Evolutionary conservation across 2,113 vertebrate species (phyloP), one percentile per base, ranked within the genome.

Genomic region (Periophthalmodon schlosseri): DNA sequence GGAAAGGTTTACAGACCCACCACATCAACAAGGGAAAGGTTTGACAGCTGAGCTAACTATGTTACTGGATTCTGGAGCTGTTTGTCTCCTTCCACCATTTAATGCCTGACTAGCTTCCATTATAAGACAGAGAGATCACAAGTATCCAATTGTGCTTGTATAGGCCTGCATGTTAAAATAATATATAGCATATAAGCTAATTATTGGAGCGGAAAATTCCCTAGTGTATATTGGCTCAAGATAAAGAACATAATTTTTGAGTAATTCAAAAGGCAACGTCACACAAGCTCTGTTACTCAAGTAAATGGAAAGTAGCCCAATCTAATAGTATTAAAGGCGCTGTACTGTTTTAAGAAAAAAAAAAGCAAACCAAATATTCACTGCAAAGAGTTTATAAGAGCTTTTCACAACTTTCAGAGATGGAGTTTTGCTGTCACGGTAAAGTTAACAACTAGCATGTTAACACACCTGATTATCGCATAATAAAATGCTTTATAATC

Each of bases 41-140:
- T 34, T 63, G 60, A 63, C 34, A 36, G 61, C 13, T 7, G 4
- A 13, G 23, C 57, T 44, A 44, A 60, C 10, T 34, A 65, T 36
- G 34, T 61, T 18, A 39, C 18, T 36, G 4, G 18, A 65, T 65
- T 33, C 24, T 61, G 24, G 8, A 61, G 58, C 28, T 63, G 60
- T 56, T 56, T 18, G 52, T 56, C 52, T 56, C n/a, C 20, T 56
- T 21, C 20, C 18, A 44, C 60, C 34, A 65, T 65, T 65, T 65
- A 39, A 65, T n/a, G 63, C 63, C 63, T 65, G 63, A 65, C 18
- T 65, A 44, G 44, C 63, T 65, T 65, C 34, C 34, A 44, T 39
- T 65, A 65, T n/a, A n/a, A 65, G 20, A 65, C 16, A 21, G 24
- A 60, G 23, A 20, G 33, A 65, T 63, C 56, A 34, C 8, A 28